Evolutionary conservation across 2,113 vertebrate genomes (phyloP), one percentile per base, ranked within the genome.

Genomic region (Cyrtonyx montezumae): DNA sequence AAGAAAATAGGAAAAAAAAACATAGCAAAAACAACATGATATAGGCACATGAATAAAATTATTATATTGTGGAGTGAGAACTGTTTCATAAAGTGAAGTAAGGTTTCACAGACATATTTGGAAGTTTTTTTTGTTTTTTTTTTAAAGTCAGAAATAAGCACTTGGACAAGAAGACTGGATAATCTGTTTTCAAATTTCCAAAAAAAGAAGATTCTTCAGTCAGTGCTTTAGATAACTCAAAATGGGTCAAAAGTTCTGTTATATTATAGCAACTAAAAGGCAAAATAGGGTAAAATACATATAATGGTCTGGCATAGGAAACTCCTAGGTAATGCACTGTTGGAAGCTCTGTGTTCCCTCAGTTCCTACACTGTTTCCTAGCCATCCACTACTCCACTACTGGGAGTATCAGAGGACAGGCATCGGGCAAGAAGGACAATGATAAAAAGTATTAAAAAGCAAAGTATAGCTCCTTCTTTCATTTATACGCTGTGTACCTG

Each of bases 311-410:
- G 70, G 74, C 70, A 92, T 70, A 84, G 94, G 91, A 95, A 96
- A 53, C 79, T 92, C 84, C 66, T 84, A 92, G 74, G 91, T 91
- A 93, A 84, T 61, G 79, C 77, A 80, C 67, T 87, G 58, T 40
- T 94, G 91, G 74, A 93, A 94, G 81, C 84, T 36, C 62, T 88
- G 84, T 88, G 80, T 84, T 87, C 95, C 81, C 87, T 93, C 73
- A 3, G 0, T 65, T 88, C 66, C 91, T 92, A 75, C 37, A 51
- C 34, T 17, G 66, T 84, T 93, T 90, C 95, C 89, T 88, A 88
- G 65, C 77, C 84, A 88, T 71, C 56, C 51, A 28, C 51, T 87
- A 84, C 70, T 8, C 40, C 56, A 86, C 68, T 87, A 84, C 70
- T 8, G 37, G 61, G 58, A 78, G 69, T 84, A 62, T 71, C 74